Base-by-base conservation (phyloP, 2,888 invertebrate species). In the Ectobius pallidus region DNA sequence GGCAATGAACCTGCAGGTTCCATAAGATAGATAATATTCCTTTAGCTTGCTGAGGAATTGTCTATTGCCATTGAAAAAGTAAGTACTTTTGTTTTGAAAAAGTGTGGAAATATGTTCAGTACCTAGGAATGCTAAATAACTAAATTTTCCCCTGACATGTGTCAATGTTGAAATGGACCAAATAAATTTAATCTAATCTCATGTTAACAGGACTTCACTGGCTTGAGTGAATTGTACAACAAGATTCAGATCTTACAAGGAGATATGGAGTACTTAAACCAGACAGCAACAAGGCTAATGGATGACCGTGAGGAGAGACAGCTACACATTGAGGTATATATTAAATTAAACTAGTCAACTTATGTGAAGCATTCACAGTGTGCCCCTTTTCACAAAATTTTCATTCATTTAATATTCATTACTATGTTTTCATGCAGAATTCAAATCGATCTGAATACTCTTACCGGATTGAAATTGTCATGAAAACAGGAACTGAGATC, bases 291-390 rank as follows among this genome's bases (percentile, higher is more conserved):
- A 20, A 85, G 85, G 76, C 79, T 90, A 20, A 81, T 86, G 16
- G 85, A 86, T 0, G 90, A 90, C 70, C 86, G 86, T 72, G 87
- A 88, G 30, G 85, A 85, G 67, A 83, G 86, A 20, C 86, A 87
- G 71, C 80, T 82, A 7, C 83, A 86, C 73, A 83, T 88, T 39
- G 86, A 88, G 76, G 89, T 89, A 80, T 75, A 77, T 44, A 22
- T 69, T 46, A 25, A 11, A 39, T 39, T n/a, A n/a, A n/a, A n/a
- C n/a, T n/a, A n/a, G n/a, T n/a, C n/a, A n/a, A n/a, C n/a, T n/a
- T n/a, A n/a, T n/a, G n/a, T n/a, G n/a, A n/a, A n/a, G n/a, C n/a
- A n/a, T n/a, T n/a, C n/a, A n/a, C n/a, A n/a, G n/a, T n/a, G n/a
- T n/a, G n/a, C n/a, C n/a, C n/a, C n/a, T n/a, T n/a, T n/a, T n/a